Evolutionary conservation across 2,113 vertebrate species (phyloP).

Genomic region (Pristiophorus japonicus): DNA sequence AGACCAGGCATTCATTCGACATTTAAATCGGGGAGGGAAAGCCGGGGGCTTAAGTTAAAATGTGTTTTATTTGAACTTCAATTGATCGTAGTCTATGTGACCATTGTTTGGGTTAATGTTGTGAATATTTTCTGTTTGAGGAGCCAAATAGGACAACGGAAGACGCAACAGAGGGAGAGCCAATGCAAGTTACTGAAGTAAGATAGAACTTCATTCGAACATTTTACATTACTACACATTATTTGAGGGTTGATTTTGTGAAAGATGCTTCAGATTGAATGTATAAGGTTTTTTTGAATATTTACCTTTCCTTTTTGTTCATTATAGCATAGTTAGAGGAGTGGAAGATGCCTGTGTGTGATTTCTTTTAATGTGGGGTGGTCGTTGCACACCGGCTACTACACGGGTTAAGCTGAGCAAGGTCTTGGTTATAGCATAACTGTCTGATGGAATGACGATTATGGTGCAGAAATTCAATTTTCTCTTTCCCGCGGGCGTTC

Average conservation of each 20-base stretch:
- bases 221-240: background rate
- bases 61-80: background rate
- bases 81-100: background rate
- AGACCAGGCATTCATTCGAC: background rate
- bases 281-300: background rate
- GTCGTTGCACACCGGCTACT: too few species aligned
- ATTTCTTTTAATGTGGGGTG: too few species aligned
- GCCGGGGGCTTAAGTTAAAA: background rate
- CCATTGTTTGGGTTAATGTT: background rate
- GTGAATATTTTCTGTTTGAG: background rate
- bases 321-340: too few species aligned
- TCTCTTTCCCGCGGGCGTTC: too few species aligned
- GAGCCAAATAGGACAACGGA: background rate
- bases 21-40: background rate
- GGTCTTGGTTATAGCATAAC: background rate
- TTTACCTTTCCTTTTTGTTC: too few species aligned
- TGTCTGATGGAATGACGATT: background rate
- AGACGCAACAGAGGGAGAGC: background rate
- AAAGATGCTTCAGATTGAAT: background rate
- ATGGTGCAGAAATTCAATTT: too few species aligned
- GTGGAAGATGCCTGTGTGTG: too few species aligned
- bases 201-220: background rate
- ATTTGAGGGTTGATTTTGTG: background rate
- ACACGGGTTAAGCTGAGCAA: too few species aligned
- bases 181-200: slow-evolving; percentile 6